These are phyloP conservation scores for Platynereis dumerilii DNA, from an alignment of 2,888 invertebrate species.

Conservation along the genomic window DNA sequence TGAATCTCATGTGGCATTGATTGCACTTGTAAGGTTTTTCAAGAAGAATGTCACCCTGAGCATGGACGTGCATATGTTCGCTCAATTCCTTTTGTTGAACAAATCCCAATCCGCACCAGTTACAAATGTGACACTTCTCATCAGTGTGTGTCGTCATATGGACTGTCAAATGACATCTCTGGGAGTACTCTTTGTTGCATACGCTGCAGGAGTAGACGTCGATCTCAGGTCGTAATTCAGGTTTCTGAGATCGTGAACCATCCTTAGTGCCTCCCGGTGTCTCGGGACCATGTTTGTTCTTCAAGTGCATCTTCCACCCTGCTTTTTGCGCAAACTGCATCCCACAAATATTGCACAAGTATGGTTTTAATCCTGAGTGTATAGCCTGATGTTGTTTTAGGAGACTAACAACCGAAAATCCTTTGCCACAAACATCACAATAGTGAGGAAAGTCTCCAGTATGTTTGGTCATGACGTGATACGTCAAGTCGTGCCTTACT, in stretches of 20 bases:
- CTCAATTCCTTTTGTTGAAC: too few relatives aligned
- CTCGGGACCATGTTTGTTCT: too few relatives aligned
- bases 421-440: conserved; percentile 3
- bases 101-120: too few relatives aligned
- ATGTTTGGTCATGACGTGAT: not conserved
- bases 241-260: too few relatives aligned
- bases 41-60: too few relatives aligned
- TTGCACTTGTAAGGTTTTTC: not conserved
- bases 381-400: not conserved
- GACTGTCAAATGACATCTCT: not conserved
- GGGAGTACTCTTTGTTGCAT: not conserved
- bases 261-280: too few relatives aligned
- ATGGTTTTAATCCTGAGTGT: not conserved
- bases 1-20: not conserved
- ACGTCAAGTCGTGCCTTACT: too few relatives aligned
- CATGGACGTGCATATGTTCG: too few relatives aligned
- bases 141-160: not conserved
- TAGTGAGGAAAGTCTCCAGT: not conserved
- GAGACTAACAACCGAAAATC: not conserved
- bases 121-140: too few relatives aligned
- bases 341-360: not conserved
- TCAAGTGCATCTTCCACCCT: too few relatives aligned
- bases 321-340: too few relatives aligned
- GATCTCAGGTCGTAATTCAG: too few relatives aligned
- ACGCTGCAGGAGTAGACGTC: not conserved